These are phyloP conservation scores for Cichladusa arquata DNA, from an alignment of 2,113 vertebrate genomes.

Conservation along the genomic window DNA sequence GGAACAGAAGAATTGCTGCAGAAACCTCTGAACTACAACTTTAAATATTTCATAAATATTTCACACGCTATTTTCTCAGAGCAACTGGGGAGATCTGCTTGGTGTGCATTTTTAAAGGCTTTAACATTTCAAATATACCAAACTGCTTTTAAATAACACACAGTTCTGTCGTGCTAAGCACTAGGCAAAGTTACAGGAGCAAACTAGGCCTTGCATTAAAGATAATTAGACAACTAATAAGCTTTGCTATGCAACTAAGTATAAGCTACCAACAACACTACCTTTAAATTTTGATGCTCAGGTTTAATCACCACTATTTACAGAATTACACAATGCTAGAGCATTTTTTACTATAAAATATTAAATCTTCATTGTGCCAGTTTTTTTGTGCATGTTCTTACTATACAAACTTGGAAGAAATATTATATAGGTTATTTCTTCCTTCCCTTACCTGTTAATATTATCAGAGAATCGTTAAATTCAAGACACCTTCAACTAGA, in stretches of 20 bases:
- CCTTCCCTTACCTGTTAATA: not conserved
- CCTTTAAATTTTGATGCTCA: not conserved
- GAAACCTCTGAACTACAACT: not conserved
- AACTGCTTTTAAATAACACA: not conserved
- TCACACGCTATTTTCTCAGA: not conserved
- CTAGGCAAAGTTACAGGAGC: not conserved
- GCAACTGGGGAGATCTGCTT: not conserved
- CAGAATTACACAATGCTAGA: not conserved
- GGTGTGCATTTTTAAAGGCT: not conserved
- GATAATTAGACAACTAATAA: not conserved
- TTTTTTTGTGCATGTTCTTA: not conserved
- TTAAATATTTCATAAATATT: not conserved
- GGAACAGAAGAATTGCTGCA: not conserved
- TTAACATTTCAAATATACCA: not conserved
- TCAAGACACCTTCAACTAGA: not conserved
- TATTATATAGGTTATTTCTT: not conserved
- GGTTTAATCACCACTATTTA: not conserved
- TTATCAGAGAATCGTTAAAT: not conserved
- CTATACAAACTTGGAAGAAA: not conserved
- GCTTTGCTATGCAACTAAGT: not conserved
- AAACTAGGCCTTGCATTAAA: not conserved
- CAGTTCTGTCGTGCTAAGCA: not conserved
- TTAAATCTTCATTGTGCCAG: not conserved
- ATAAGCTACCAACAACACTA: not conserved
- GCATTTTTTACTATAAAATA: not conserved